Percentiles rank a stretch among this genome's conserved stretches.
phyloP scores from a whole-genome alignment of 1,140 invertebrate species.

The Listronotus oregonensis region DNA sequence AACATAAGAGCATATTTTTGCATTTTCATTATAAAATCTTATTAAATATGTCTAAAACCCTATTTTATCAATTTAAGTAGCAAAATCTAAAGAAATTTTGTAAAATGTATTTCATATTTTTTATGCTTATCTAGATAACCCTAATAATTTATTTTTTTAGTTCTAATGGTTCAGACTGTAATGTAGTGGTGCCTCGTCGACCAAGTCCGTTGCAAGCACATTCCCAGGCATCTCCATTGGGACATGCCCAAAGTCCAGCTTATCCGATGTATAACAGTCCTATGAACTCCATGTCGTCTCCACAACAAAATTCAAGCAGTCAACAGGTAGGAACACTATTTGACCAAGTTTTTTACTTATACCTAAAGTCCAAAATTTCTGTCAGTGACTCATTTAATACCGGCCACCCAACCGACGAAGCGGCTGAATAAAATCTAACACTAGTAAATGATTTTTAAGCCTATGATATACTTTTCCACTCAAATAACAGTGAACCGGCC shows the following conservation, averaged over 20 bases:
- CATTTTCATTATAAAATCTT: no score
- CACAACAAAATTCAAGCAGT: constrained; percentile 66
- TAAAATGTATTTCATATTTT: background rate
- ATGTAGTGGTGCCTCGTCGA: constrained; percentile 66
- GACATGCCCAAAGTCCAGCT: constrained; percentile 73
- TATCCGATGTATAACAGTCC: constrained; percentile 80
- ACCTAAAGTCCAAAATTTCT: no score
- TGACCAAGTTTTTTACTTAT: background rate
- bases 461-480: no score
- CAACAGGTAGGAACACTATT: constrained; percentile 44
- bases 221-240: constrained; percentile 57
- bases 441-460: no score
- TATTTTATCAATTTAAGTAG: no score
- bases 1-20: no score
- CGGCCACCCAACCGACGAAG: no score
- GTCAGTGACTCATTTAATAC: no score
- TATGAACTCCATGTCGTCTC: constrained; percentile 71
- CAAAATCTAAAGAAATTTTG: no score
- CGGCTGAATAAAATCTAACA: no score
- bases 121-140: background rate
- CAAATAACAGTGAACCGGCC: no score
- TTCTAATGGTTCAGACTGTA: constrained; percentile 63
- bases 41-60: no score
- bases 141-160: constrained; percentile 19
- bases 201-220: constrained; percentile 69